phyloP scores from a whole-genome alignment of 53 echinoderm and acorn worm species.

The Holothuria scabra region DNA sequence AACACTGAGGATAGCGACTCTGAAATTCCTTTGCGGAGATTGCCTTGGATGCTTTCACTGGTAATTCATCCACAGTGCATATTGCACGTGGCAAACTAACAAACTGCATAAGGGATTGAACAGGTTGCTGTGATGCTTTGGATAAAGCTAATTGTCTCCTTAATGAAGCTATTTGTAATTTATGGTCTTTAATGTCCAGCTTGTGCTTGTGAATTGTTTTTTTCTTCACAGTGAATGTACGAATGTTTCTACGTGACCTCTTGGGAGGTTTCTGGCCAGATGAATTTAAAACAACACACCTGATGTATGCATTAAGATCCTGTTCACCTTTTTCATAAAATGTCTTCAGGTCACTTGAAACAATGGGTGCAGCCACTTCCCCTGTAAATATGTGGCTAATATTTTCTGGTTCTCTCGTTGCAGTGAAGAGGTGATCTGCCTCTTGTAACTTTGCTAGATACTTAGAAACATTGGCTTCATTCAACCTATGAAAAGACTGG shows the following conservation, averaged over 20 bases:
- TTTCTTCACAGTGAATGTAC: constrained; percentile 5
- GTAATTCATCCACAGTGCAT: neutral
- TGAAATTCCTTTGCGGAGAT: neutral
- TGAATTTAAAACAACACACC: constrained; percentile 15
- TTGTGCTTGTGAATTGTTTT: constrained; percentile 7
- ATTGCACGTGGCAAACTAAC: too few species aligned
- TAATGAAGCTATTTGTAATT: constrained; percentile 6
- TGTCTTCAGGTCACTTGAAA: neutral
- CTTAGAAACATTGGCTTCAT: neutral
- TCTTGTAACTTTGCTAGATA: neutral
- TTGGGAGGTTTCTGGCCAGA: neutral
- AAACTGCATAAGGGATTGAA: constrained; percentile 8
- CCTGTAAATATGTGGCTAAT: too few species aligned
- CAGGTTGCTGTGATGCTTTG: constrained; percentile 12
- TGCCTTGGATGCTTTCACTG: constrained; percentile 10
- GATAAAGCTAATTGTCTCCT: constrained; percentile 20
- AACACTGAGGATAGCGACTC: constrained; percentile 15
- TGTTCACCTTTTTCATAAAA: constrained; percentile 21
- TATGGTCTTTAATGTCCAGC: neutral
- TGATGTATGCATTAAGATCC: constrained; percentile 29
- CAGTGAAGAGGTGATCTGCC: neutral
- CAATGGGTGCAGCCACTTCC: neutral
- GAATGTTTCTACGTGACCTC: neutral
- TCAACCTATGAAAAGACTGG: neutral
- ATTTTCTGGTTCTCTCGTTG: neutral